Evolutionary conservation across 2,888 invertebrate species (phyloP).

Genomic region (Xanthorhoe spadicearia): DNA sequence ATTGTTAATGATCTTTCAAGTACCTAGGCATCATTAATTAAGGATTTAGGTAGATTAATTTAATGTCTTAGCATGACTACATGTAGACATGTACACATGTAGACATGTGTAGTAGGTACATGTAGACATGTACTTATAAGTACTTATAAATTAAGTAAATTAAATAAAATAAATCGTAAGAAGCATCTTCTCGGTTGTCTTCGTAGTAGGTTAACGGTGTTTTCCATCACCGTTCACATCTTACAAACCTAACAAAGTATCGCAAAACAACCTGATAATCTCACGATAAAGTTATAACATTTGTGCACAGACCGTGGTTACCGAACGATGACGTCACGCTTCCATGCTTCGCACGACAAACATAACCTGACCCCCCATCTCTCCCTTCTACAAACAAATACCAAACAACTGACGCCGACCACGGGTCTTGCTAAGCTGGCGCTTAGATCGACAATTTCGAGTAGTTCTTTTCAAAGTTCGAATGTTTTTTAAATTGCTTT

Average conservation of each 20-base stretch:
- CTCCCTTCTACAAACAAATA: conserved; percentile 47
- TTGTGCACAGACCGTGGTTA: conserved; percentile 76
- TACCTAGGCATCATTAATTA: no score
- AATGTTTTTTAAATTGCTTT: conserved; percentile 81
- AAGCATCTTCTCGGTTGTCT: no score
- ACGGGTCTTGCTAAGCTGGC: conserved; percentile 50
- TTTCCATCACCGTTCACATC: neutral
- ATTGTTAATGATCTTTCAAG: no score
- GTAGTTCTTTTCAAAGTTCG: conserved; percentile 73
- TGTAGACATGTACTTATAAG: no score
- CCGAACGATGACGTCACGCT: conserved; percentile 80
- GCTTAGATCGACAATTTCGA: conserved; percentile 50
- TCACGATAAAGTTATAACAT: conserved; percentile 49
- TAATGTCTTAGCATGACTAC: no score
- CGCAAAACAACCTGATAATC: conserved; percentile 45
- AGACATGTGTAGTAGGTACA: no score
- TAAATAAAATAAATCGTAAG: no score
- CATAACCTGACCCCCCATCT: conserved; percentile 48
- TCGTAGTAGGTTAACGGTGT: neutral
- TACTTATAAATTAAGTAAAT: no score
- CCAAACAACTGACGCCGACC: conserved; percentile 42
- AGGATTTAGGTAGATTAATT: no score
- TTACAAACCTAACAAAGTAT: conserved; percentile 17
- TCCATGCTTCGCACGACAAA: conserved; percentile 58
- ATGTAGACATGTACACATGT: no score